phyloP scores from a whole-genome alignment of 2,888 invertebrate genomes.

The Drosophila robusta region DNA sequence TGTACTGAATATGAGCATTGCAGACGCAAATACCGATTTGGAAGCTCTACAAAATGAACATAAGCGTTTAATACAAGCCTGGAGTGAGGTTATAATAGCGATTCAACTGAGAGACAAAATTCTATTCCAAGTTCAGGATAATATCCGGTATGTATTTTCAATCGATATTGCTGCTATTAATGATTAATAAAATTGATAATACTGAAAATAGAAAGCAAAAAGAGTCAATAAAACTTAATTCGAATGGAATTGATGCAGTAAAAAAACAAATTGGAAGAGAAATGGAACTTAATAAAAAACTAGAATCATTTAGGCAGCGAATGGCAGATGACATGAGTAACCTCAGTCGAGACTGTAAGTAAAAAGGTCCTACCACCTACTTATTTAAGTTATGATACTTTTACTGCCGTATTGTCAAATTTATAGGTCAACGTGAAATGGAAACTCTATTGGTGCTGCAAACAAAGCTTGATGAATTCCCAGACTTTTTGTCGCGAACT shows the following conservation, averaged over 20 bases:
- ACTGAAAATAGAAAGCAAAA: slow-evolving; percentile 86
- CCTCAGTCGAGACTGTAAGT: slow-evolving; percentile 78
- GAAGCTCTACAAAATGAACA: slow-evolving; percentile 90
- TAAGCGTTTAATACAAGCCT: slow-evolving; percentile 89
- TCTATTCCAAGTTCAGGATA: slow-evolving; percentile 87
- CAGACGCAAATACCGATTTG: slow-evolving; percentile 90
- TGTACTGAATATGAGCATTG: slow-evolving; percentile 87
- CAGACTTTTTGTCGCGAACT: slow-evolving; percentile 87
- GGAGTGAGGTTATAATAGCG: slow-evolving; percentile 90
- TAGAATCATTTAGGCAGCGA: slow-evolving; percentile 87
- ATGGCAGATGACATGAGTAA: slow-evolving; percentile 86
- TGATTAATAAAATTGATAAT: background rate
- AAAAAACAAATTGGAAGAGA: slow-evolving; percentile 89
- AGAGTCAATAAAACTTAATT: slow-evolving; percentile 87
- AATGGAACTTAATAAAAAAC: slow-evolving; percentile 88
- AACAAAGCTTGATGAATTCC: slow-evolving; percentile 86
- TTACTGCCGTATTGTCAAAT: background rate
- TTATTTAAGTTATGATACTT: background rate
- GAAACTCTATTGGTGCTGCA: slow-evolving; percentile 86
- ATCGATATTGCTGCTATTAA: background rate
- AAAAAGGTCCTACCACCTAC: no score
- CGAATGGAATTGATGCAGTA: slow-evolving; percentile 88
- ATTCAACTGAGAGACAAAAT: slow-evolving; percentile 90
- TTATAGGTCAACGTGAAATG: slow-evolving; percentile 86
- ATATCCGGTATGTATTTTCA: slow-evolving; percentile 86